Base-by-base conservation (phyloP, 2,797 vertebrate species). In the Thamnophis elegans region DNA sequence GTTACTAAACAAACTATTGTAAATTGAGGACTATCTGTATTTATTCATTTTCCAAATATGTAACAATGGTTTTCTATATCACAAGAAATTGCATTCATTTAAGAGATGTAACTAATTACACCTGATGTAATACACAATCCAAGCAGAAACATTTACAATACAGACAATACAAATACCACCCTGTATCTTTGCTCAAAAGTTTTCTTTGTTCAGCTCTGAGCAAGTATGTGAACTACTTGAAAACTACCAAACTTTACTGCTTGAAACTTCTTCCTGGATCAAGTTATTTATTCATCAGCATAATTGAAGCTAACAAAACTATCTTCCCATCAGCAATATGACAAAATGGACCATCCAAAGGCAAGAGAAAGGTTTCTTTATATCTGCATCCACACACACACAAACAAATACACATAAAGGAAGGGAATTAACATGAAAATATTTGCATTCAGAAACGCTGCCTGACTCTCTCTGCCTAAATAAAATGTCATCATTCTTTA, bases 91-190 rank as follows among this genome's bases (percentile, higher is more conserved):
- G 89, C 1, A 4, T 22, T 0, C 36, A 68, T 3, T 10, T 94
- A 85, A 95, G 93, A 87, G 86, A 73, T 0, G 2, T 59, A 93
- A 73, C 32, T 90, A 7, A 0, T 42, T 78, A 59, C 92, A 89
- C 87, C 65, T 4, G 54, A 95, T 89, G 91, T 87, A 82, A 2
- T 47, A 25, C 20, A 47, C 10, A 85, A 94, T 73, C 62, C 62
- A 51, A 62, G n/a, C 91, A 94, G 87, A 0, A 93, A 94, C 0
- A 91, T 78, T 25, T 94, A 65, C 73, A 65, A 87, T 0, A 36
- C 85, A 95, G 95, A 32, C 0, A 58, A 59, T 92, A 89, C 47
- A 91, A 12, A 59, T 93, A 88, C 0, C 51, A 5, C 51, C 55
- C 65, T 7, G 13, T 26, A 94, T 25, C 25, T 55, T 95, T 90